phyloP scores from a whole-genome alignment of 2,888 invertebrate species.

The Aporophyla lueneburgensis region DNA sequence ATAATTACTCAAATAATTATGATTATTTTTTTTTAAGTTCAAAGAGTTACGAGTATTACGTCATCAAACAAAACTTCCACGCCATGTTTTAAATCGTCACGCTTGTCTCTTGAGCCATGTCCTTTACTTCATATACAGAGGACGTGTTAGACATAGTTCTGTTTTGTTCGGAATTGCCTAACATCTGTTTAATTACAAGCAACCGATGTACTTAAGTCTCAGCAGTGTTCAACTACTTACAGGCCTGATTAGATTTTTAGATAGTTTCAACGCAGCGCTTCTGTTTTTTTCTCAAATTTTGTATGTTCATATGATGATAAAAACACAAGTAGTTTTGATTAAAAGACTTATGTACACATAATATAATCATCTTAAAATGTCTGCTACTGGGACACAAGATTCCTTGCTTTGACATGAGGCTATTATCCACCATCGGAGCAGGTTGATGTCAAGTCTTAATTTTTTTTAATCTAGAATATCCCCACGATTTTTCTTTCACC shows the following conservation, averaged over 20 bases:
- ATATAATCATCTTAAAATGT: not conserved
- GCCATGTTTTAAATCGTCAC: not conserved
- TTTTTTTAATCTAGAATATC: too few relatives aligned
- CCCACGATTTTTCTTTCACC: too few relatives aligned
- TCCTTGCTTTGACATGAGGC: not conserved
- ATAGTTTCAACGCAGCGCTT: not conserved
- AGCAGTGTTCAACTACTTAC: not conserved
- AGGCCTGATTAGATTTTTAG: not conserved
- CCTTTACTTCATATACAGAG: conserved; percentile 24
- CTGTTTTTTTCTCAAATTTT: too few relatives aligned
- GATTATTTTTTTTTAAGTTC: too few relatives aligned
- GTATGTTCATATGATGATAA: too few relatives aligned
- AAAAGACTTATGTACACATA: not conserved
- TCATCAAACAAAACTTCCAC: not conserved
- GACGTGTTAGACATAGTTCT: conserved; percentile 56
- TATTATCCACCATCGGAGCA: too few relatives aligned
- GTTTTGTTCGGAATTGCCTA: conserved; percentile 40
- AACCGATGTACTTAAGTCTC: not conserved
- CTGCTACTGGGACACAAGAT: not conserved
- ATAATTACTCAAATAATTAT: too few relatives aligned
- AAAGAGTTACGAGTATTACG: too few relatives aligned
- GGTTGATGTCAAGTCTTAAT: too few relatives aligned
- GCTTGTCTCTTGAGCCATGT: conserved; percentile 7
- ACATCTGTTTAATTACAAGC: conserved; percentile 54
- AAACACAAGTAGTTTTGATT: too few relatives aligned